These are phyloP conservation scores for Pandemis cinnamomeana DNA, from an alignment of 2,888 invertebrate species.

Conservation along the genomic window DNA sequence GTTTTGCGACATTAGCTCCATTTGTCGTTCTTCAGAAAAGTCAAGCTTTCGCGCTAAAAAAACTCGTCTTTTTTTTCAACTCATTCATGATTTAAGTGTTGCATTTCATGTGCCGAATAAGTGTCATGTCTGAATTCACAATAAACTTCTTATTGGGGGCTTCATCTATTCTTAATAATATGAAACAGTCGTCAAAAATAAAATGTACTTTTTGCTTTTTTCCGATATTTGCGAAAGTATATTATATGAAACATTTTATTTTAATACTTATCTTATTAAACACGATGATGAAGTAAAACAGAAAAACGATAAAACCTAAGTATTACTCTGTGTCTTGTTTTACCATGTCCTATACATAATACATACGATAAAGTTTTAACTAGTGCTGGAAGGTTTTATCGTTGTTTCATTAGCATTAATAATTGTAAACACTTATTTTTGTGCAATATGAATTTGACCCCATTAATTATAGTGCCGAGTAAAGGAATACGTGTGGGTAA, in stretches of 20 bases:
- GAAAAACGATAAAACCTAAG: constrained; percentile 31
- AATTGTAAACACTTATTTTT: constrained; percentile 1
- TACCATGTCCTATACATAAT: neutral
- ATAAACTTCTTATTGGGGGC: constrained; percentile 22
- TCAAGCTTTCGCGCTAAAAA: constrained; percentile 7
- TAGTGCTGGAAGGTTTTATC: constrained; percentile 26
- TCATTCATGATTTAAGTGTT: neutral
- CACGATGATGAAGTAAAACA: constrained; percentile 11
- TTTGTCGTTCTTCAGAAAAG: neutral
- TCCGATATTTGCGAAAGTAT: neutral
- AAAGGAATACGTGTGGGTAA: constrained; percentile 64
- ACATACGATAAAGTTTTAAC: neutral
- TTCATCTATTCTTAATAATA: constrained; percentile 23
- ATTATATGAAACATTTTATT: neutral
- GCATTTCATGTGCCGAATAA: constrained; percentile 2
- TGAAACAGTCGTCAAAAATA: constrained; percentile 10
- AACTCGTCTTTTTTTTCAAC: neutral
- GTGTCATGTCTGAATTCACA: constrained; percentile 20
- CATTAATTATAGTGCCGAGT: constrained; percentile 52
- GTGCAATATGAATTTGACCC: constrained; percentile 8
- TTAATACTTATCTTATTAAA: neutral
- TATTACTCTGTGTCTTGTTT: neutral
- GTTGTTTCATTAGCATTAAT: constrained; percentile 32
- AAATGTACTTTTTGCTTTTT: neutral
- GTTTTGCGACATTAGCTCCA: neutral